Conservation (phyloP, 2,888 invertebrate species). For the Amiota communis region DNA sequence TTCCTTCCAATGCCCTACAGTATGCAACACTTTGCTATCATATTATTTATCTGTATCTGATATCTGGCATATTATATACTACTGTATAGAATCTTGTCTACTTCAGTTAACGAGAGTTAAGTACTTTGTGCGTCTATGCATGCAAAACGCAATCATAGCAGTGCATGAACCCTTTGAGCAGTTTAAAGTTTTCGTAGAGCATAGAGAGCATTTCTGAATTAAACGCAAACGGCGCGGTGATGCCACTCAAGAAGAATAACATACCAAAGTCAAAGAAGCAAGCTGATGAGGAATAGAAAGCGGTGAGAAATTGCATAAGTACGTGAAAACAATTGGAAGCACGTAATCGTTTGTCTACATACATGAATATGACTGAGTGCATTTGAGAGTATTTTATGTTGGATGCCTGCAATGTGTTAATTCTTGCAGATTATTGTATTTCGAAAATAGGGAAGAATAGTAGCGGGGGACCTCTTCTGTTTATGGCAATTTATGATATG, state of each 20-base stretch:
- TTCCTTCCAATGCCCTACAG: too few relatives aligned
- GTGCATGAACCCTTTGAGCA: background rate
- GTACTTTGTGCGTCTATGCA: constrained; percentile 11
- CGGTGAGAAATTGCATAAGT: constrained; percentile 34
- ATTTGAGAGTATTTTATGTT: background rate
- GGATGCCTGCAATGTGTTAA: constrained; percentile 16
- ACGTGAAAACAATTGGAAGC: constrained; percentile 38
- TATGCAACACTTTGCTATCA: constrained; percentile 17
- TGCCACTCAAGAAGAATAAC: background rate
- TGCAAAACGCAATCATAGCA: constrained; percentile 15
- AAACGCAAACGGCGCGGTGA: background rate
- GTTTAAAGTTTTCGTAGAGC: background rate
- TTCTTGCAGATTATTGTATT: constrained; percentile 9
- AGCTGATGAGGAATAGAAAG: constrained; percentile 14
- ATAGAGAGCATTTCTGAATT: background rate
- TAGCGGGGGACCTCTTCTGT: background rate
- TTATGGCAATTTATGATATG: too few relatives aligned
- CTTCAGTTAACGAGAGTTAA: constrained; percentile 10
- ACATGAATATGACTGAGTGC: background rate
- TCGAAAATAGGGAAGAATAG: background rate
- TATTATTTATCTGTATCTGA: background rate
- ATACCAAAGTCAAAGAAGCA: background rate
- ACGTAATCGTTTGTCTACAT: constrained; percentile 28
- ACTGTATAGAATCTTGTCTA: background rate
- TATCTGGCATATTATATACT: background rate